These are phyloP conservation scores for human DNA, from an alignment of 2,113 vertebrate species.

Conservation along the genomic window GRCh38 chr6:62945001-62945500, in stretches of 20 bases:
- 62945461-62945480: slow-evolving; percentile 44
- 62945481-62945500: slow-evolving; percentile 72
- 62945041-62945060: neutral
- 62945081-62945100: neutral
- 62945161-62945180: neutral
- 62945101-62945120: neutral
- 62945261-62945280: neutral
- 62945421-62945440: neutral
- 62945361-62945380: slow-evolving; percentile 1
- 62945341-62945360: neutral
- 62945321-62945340: neutral
- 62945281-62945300: neutral
- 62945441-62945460: slow-evolving; percentile 26
- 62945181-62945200: neutral
- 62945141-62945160: neutral
- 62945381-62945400: neutral
- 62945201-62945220: neutral
- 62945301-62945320: neutral
- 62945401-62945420: slow-evolving; percentile 47
- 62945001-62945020: neutral
- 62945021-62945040: neutral
- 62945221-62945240: neutral
- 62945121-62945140: neutral
- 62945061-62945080: neutral
- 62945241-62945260: neutral